phyloP scores from a whole-genome alignment of 2,888 invertebrate species.

The Trissoscelio sp. region DNA sequence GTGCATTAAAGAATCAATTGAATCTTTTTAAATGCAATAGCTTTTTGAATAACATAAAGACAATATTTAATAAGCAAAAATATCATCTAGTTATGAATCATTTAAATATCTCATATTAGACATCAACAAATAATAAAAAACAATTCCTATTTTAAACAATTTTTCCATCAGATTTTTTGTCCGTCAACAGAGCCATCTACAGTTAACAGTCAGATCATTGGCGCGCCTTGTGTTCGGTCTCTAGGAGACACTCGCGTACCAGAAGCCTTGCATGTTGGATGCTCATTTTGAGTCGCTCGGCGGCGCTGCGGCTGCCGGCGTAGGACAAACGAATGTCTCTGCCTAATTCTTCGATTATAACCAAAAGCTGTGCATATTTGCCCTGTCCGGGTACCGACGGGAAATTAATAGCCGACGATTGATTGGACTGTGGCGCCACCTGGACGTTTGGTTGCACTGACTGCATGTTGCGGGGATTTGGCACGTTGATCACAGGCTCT shows the following conservation, averaged over 20 bases:
- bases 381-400: conserved; percentile 82
- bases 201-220: conserved; percentile 79
- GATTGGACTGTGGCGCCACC: conserved; percentile 80
- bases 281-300: conserved; percentile 82
- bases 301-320: conserved; percentile 82
- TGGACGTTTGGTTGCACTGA: conserved; percentile 77
- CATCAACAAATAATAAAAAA: too few relatives aligned
- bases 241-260: conserved; percentile 81
- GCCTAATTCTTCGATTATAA: conserved; percentile 84
- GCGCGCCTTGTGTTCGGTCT: conserved; percentile 82
- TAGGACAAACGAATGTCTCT: conserved; percentile 83
- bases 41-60: too few relatives aligned
- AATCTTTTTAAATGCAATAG: too few relatives aligned
- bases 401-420: conserved; percentile 81
- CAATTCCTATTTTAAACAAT: too few relatives aligned
- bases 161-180: too few relatives aligned
- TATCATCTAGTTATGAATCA: too few relatives aligned
- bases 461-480: conserved; percentile 82
- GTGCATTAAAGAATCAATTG: too few relatives aligned
- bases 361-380: conserved; percentile 81
- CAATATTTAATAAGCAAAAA: too few relatives aligned
- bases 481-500: conserved; percentile 83
- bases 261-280: conserved; percentile 82
- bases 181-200: conserved; percentile 65
- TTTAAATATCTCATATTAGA: too few relatives aligned